phyloP scores from a whole-genome alignment of 37 sponge, comb jelly and placozoan species.

The Ianthella basta region DNA sequence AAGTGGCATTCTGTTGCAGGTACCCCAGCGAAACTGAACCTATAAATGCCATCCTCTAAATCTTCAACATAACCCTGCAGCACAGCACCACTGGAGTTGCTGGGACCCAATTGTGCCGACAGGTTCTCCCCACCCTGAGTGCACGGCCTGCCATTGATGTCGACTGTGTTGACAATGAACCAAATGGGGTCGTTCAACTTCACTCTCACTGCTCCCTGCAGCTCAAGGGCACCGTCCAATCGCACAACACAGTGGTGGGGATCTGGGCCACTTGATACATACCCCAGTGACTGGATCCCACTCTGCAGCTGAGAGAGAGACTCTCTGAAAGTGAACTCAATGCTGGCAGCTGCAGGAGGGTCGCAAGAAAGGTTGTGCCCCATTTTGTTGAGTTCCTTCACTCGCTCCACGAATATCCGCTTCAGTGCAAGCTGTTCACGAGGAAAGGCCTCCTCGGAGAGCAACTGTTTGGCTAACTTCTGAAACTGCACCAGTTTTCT shows the following conservation, averaged over 20 bases:
- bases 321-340: neutral
- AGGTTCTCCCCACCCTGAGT: neutral
- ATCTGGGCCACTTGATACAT: neutral
- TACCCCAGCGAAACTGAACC: neutral
- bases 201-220: constrained; percentile 16
- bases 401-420: neutral
- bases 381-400: neutral
- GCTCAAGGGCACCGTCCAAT: neutral
- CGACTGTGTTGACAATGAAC: neutral
- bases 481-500: constrained; percentile 13
- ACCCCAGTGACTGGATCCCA: constrained; percentile 8
- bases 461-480: neutral
- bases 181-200: neutral
- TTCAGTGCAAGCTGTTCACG: constrained; percentile 12
- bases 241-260: neutral
- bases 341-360: constrained; percentile 1
- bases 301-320: neutral
- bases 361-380: neutral
- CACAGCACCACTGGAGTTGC: neutral
- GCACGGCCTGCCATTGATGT: neutral
- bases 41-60: constrained; percentile 16
- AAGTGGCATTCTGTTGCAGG: constrained; percentile 15
- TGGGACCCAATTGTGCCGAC: neutral
- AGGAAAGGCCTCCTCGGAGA: neutral
- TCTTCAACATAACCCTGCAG: constrained; percentile 11